Evolutionary conservation across 2,797 vertebrate genomes (phyloP).

Genomic region (Phoxinus dragarum): DNA sequence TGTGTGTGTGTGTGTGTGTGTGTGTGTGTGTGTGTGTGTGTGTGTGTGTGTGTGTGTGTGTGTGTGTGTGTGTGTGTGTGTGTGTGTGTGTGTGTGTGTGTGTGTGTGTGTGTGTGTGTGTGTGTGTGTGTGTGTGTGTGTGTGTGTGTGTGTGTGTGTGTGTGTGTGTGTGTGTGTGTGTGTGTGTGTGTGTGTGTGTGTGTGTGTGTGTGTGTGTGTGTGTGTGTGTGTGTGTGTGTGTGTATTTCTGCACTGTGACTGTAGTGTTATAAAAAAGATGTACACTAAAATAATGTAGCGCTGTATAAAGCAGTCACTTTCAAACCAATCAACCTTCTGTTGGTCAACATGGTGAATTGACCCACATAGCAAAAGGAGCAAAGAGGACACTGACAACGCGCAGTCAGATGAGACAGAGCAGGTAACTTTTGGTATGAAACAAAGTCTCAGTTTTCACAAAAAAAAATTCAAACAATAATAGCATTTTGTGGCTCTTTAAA

Average conservation of each 20-base stretch:
- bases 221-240: neutral
- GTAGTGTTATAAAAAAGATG: neutral
- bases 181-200: neutral
- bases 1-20: neutral
- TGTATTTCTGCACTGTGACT: neutral
- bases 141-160: neutral
- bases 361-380: no score
- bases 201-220: neutral
- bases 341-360: neutral
- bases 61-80: neutral
- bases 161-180: neutral
- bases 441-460: no score
- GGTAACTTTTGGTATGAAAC: no score
- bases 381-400: no score
- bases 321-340: neutral
- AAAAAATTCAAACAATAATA: no score
- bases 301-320: neutral
- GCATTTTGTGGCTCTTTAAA: no score
- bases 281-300: no score
- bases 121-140: neutral
- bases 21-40: neutral
- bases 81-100: neutral
- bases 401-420: no score
- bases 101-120: neutral
- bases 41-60: neutral